Base-by-base conservation (phyloP, 2,888 invertebrate genomes). In the Bursaphelenchus okinawaensis region DNA sequence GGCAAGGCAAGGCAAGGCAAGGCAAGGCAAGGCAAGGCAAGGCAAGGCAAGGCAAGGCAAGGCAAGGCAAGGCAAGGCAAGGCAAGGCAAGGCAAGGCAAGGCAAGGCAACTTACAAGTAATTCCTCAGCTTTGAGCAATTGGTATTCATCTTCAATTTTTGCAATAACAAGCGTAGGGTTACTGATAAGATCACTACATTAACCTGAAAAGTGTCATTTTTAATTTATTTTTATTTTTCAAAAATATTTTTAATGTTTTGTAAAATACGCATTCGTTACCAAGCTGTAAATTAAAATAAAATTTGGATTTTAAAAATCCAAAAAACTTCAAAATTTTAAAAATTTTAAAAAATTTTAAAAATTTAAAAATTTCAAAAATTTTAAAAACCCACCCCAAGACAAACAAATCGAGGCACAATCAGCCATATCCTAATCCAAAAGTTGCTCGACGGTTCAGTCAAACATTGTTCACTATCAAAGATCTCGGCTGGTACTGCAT, bases 381-480 rank as follows among this genome's bases (percentile, higher is more conserved):
- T 29, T 29, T 12, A 29, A 40, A 40, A 40, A 40, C 40, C n/a
- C 40, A 40, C 40, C 40, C 40, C 40, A 12, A 40, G n/a, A n/a
- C 40, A 40, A 40, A 40, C n/a, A n/a, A 40, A 40, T n/a, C 40
- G 12, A 12, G 40, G 40, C 1, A n/a, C 40, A 12, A 40, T n/a
- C 3, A 40, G 40, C 40, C 40, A 40, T 1, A 40, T n/a, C 40
- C 40, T 12, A n/a, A 40, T 40, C 40, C 40, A 55, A 86, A 83
- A 62, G 86, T 67, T 0, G 84, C 84, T 3, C 85, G 85, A 4
- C 84, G 79, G 54, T 8, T 63, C 50, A 20, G 63, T 26, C 29
- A 28, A 23, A 52, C 84, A 85, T 28, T 75, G 73, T 60, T 79
- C 78, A 55, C 82, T 77, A 22, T 80, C 77, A 31, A 71, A 73